Conservation (phyloP, 2,797 vertebrate genomes). For the Glyptemys insculpta region DNA sequence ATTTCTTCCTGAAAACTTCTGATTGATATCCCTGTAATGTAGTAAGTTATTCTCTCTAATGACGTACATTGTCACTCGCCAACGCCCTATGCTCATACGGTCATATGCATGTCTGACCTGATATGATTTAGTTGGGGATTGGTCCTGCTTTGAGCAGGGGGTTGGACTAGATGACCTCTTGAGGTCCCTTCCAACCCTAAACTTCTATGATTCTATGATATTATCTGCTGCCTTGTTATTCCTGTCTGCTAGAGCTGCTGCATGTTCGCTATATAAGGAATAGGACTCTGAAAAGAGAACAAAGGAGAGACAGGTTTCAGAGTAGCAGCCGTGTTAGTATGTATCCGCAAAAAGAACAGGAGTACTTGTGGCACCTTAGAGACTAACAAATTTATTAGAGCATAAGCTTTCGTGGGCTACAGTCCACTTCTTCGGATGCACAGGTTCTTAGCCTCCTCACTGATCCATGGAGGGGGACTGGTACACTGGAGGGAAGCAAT, state of each 20-base stretch:
- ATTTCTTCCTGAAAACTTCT: background rate
- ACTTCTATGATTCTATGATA: background rate
- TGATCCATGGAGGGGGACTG: background rate
- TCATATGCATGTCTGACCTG: rapidly evolving
- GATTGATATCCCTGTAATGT: background rate
- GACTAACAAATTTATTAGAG: too few relatives aligned
- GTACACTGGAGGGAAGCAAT: background rate
- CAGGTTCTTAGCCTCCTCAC: background rate
- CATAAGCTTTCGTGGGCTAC: too few relatives aligned
- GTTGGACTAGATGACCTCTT: too few relatives aligned
- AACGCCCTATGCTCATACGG: background rate
- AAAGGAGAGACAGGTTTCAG: background rate
- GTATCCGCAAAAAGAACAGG: too few relatives aligned
- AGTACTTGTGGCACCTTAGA: too few relatives aligned
- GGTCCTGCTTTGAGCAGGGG: too few relatives aligned
- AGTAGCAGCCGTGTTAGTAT: too few relatives aligned
- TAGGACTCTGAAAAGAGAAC: background rate
- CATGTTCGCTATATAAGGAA: rapidly evolving
- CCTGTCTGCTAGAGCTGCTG: background rate
- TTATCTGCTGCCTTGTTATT: rapidly evolving
- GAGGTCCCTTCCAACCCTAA: too few relatives aligned
- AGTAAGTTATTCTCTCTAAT: background rate
- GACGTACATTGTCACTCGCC: background rate
- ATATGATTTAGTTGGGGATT: too few relatives aligned
- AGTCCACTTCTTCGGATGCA: too few relatives aligned